A percentile compares a stretch with the other conserved stretches of the same genome.
phyloP scores from a whole-genome alignment of 2,113 vertebrate species.

The Thryonomys swinderianus region DNA sequence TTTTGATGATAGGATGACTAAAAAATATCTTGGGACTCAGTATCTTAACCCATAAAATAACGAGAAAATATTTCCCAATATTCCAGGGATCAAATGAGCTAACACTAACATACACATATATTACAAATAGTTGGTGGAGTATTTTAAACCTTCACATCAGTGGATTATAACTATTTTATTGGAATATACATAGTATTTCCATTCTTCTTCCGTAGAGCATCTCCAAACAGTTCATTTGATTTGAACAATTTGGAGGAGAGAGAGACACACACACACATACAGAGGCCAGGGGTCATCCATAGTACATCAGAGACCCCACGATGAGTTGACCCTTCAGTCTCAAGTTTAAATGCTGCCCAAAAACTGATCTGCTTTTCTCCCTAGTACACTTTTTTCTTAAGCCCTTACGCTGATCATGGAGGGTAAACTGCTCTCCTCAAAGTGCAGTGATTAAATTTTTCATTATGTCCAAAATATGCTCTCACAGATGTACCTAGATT shows the following conservation, averaged over 20 bases:
- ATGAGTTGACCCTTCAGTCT: not conserved
- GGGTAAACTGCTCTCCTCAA: not conserved
- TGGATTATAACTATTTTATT: not conserved
- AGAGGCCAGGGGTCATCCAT: not conserved
- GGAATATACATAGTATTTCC: not conserved
- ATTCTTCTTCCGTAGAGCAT: not conserved
- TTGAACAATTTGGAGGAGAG: not conserved
- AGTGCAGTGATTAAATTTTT: not conserved
- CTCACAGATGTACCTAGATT: not conserved
- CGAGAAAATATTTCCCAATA: not conserved
- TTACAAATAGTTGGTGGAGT: not conserved
- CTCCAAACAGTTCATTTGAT: not conserved
- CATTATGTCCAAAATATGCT: not conserved
- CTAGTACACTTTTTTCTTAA: not conserved
- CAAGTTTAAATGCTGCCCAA: not conserved
- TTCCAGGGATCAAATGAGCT: not conserved
- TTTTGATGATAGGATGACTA: not conserved
- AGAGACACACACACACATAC: not conserved
- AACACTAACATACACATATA: not conserved
- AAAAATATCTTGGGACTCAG: not conserved
- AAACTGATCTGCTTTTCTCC: not conserved
- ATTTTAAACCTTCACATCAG: not conserved
- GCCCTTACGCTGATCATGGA: not conserved
- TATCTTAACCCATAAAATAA: not conserved
- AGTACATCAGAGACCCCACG: not conserved